Evolutionary conservation across 2,113 vertebrate genomes (phyloP), one percentile per base, ranked within the genome.

Genomic region (Gallinago paraguaiae): DNA sequence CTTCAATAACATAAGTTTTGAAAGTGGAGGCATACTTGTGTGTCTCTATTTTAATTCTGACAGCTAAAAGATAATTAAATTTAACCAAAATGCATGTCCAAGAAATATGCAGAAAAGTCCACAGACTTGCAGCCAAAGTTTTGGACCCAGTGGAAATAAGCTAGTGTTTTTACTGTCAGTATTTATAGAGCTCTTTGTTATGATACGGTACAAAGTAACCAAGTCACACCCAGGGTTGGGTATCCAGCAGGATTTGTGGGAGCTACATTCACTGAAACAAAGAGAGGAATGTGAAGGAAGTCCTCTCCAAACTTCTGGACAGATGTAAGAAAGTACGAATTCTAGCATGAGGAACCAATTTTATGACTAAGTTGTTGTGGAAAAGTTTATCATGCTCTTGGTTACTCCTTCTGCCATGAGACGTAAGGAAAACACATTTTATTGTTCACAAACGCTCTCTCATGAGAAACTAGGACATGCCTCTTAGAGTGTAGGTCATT

Each of bases 191-290:
- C 1, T 70, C 23, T 81, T 69, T 57, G 13, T 68, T 23, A 15
- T 25, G 7, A 8, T 12, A 33, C 3, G 8, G 17, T 11, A 31
- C 9, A 30, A 48, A 60, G 11, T 68, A 76, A 43, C 7, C 7
- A 45, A 72, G 8, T 24, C 1, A 0, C 39, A 16, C 9, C 5
- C n/a, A 56, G 30, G 13, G 25, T 35, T 71, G 37, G 24, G 7
- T 33, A 17, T 82, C 43, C 25, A 76, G 9, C 25, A 76, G 48
- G 27, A 4, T 56, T 56, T 80, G 25, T 68, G 48, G 12, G 28
- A 87, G 3, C 12, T 59, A 3, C 0, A 0, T 33, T 86, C 20
- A 35, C 39, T n/a, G 9, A 76, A 83, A 35, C 1, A 27, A 43
- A 27, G 8, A 4, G 6, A 43, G 15, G 6, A 59, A 63, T 23